These are phyloP conservation scores for Oppia nitens DNA, from an alignment of 1,140 invertebrate species.

Conservation along the genomic window DNA sequence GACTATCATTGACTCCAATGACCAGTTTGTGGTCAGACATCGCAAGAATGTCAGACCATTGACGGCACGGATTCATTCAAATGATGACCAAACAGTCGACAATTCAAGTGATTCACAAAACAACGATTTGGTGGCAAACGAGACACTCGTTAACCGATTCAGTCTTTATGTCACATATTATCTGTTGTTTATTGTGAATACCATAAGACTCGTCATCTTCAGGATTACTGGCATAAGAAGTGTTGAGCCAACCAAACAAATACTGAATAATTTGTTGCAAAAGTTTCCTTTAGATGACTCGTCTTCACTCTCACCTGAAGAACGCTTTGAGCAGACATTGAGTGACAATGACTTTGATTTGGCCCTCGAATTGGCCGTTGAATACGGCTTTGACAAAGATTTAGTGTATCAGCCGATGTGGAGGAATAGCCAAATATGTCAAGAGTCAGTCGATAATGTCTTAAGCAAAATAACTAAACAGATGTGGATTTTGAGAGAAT, in stretches of 20 bases:
- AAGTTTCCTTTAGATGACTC: neutral
- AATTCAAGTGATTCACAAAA: too few species aligned
- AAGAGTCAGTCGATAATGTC: slow-evolving; percentile 53
- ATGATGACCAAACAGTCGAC: too few species aligned
- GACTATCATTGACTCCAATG: too few species aligned
- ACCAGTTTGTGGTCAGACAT: too few species aligned
- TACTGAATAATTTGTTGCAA: neutral
- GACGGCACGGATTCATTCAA: too few species aligned
- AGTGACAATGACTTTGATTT: slow-evolving; percentile 57
- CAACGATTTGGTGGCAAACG: too few species aligned
- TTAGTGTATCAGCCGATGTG: slow-evolving; percentile 66
- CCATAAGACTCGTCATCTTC: neutral
- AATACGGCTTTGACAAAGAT: slow-evolving; percentile 57
- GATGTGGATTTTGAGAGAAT: slow-evolving; percentile 63
- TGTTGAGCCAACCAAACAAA: neutral
- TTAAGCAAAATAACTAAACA: slow-evolving; percentile 57
- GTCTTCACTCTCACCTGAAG: neutral
- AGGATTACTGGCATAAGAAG: neutral
- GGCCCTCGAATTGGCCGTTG: slow-evolving; percentile 49
- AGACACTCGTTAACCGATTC: too few species aligned
- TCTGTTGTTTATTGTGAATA: neutral
- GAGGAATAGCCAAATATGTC: slow-evolving; percentile 50
- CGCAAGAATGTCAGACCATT: too few species aligned
- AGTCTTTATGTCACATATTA: neutral
- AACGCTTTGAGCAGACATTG: slow-evolving; percentile 22